These are phyloP conservation scores for Buathra laborator DNA, from an alignment of 2,888 invertebrate genomes.

Conservation along the genomic window DNA sequence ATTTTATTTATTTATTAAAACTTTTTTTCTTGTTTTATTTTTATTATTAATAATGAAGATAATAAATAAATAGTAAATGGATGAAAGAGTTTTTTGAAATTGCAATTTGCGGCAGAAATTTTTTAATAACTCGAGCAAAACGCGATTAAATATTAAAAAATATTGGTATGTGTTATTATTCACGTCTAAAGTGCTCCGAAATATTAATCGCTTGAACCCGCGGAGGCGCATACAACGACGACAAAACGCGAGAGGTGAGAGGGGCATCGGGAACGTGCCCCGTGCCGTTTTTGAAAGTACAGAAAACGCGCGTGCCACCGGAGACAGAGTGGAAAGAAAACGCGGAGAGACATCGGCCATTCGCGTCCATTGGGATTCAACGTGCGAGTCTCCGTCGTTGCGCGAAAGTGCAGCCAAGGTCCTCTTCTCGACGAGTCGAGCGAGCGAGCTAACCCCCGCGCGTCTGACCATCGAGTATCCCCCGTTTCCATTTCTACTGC, in stretches of 20 bases:
- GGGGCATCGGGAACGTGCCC: conserved; percentile 10
- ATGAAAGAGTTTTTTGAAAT: too few species aligned
- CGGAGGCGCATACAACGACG: not conserved
- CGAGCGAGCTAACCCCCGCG: conserved; percentile 41
- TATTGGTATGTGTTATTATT: too few species aligned
- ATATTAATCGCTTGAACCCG: conserved; percentile 7
- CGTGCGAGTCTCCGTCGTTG: conserved; percentile 76
- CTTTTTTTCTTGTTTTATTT: too few species aligned
- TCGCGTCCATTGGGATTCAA: conserved; percentile 79
- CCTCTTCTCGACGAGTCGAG: conserved; percentile 62
- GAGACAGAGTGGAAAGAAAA: conserved; percentile 36
- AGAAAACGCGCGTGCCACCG: conserved; percentile 64
- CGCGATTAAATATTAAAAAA: too few species aligned
- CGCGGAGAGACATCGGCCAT: conserved; percentile 60
- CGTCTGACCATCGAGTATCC: conserved; percentile 65
- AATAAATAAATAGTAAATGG: too few species aligned
- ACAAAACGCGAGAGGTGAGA: not conserved
- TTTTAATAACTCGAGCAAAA: too few species aligned
- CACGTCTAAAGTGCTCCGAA: too few species aligned
- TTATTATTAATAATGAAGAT: too few species aligned
- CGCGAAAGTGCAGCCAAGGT: conserved; percentile 82
- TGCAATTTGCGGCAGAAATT: too few species aligned
- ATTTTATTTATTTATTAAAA: too few species aligned
- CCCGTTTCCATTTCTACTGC: conserved; percentile 69
- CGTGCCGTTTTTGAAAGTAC: conserved; percentile 64